These are phyloP conservation scores for Chelonia mydas DNA, from an alignment of 2,797 vertebrate species.

Conservation along the genomic window DNA sequence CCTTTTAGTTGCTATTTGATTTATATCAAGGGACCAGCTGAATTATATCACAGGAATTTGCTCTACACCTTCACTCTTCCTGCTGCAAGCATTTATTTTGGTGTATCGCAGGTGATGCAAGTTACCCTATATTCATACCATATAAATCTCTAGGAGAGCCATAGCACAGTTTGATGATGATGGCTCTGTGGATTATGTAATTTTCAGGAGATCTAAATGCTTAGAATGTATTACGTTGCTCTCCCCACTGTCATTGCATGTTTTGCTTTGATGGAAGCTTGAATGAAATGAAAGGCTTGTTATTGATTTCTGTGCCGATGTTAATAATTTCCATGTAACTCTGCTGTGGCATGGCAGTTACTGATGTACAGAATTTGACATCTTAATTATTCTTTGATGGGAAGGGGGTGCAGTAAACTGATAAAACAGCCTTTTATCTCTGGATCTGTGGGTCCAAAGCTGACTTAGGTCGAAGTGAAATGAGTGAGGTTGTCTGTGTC, in stretches of 20 bases:
- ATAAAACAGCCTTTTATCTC: slow-evolving; percentile 21
- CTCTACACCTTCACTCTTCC: background rate
- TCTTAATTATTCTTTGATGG: slow-evolving; percentile 65
- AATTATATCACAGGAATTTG: slow-evolving; percentile 30
- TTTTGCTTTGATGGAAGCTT: slow-evolving; percentile 54
- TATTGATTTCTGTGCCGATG: slow-evolving; percentile 72
- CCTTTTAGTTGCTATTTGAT: background rate
- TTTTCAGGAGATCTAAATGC: slow-evolving; percentile 49
- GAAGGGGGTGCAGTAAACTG: slow-evolving; percentile 25
- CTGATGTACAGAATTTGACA: slow-evolving; percentile 42
- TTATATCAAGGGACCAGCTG: background rate
- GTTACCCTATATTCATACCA: slow-evolving; percentile 56
- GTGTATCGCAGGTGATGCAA: slow-evolving; percentile 19
- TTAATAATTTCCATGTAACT: slow-evolving; percentile 61
- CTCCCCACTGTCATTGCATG: background rate
- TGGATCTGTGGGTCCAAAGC: slow-evolving; percentile 42
- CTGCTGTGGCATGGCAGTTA: slow-evolving; percentile 24
- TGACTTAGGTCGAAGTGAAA: slow-evolving; percentile 33
- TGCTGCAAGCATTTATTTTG: slow-evolving; percentile 9
- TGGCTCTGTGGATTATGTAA: slow-evolving; percentile 38
- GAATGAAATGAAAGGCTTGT: slow-evolving; percentile 48
- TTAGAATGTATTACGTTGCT: slow-evolving; percentile 48
- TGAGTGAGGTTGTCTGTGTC: background rate
- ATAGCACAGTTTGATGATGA: slow-evolving; percentile 19
- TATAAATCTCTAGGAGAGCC: slow-evolving; percentile 33